These are phyloP conservation scores for Geotrupes spiniger DNA, from an alignment of 2,888 invertebrate genomes.

Conservation along the genomic window DNA sequence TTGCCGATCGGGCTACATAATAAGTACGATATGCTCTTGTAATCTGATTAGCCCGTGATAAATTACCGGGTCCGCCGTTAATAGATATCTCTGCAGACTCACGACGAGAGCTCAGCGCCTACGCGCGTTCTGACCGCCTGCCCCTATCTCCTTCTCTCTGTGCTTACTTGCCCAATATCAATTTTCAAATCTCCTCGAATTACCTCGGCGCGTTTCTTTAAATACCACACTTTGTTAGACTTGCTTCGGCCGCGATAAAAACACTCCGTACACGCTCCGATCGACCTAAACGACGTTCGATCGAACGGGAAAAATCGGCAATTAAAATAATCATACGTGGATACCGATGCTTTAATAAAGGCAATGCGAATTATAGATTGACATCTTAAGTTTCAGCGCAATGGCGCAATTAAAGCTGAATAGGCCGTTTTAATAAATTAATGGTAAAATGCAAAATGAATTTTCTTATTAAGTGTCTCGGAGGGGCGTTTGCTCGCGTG, in stretches of 20 bases:
- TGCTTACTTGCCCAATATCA: conserved; percentile 26
- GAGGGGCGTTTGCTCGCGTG: too few relatives aligned
- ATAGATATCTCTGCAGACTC: conserved; percentile 47
- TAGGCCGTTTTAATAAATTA: too few relatives aligned
- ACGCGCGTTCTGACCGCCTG: conserved; percentile 11
- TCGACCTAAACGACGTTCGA: too few relatives aligned
- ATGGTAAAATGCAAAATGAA: too few relatives aligned
- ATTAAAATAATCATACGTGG: too few relatives aligned
- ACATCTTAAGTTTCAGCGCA: too few relatives aligned
- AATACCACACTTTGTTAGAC: conserved; percentile 16
- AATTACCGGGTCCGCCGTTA: conserved; percentile 44
- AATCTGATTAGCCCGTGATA: conserved; percentile 47
- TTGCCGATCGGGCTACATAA: conserved; percentile 39
- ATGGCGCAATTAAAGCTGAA: too few relatives aligned
- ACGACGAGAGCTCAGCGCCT: conserved; percentile 31
- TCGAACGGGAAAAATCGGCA: too few relatives aligned
- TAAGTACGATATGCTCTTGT: conserved; percentile 41
- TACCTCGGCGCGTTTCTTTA: conserved; percentile 21
- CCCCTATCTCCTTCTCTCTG: conserved; percentile 12
- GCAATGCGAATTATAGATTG: too few relatives aligned
- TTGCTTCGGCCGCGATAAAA: conserved; percentile 1
- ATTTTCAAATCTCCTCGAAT: conserved; percentile 28
- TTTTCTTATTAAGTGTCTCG: too few relatives aligned
- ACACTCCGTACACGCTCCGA: conserved; percentile 1
- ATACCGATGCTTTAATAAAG: too few relatives aligned